These are phyloP conservation scores for Cynoglossus semilaevis DNA, from an alignment of 2,113 vertebrate species.

Conservation along the genomic window DNA sequence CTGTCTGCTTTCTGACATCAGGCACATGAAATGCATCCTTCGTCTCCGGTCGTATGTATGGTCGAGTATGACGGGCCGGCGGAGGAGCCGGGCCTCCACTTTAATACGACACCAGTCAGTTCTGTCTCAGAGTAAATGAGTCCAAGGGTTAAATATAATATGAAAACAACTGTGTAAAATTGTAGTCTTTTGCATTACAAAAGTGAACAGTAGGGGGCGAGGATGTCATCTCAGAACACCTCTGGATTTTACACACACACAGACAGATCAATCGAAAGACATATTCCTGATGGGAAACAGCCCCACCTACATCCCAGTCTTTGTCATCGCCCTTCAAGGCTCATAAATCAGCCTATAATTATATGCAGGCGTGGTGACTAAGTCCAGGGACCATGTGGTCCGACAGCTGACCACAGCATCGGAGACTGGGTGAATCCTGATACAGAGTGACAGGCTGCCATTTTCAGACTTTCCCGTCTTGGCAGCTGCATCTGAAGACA, in stretches of 20 bases:
- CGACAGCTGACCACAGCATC: slow-evolving; percentile 56
- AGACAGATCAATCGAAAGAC: slow-evolving; percentile 49
- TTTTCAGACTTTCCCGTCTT: slow-evolving; percentile 7
- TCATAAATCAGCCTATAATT: slow-evolving; percentile 58
- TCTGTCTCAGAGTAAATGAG: slow-evolving; percentile 23
- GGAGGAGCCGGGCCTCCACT: too few species aligned
- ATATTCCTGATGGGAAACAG: slow-evolving; percentile 7
- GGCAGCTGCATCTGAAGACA: slow-evolving; percentile 6
- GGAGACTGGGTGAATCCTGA: slow-evolving; percentile 30
- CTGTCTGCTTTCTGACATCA: slow-evolving; percentile 48
- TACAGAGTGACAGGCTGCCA: slow-evolving; percentile 9
- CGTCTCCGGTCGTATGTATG: slow-evolving; percentile 16
- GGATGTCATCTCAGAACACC: slow-evolving; percentile 29
- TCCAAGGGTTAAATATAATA: too few species aligned
- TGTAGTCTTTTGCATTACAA: slow-evolving; percentile 42
- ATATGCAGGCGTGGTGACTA: slow-evolving; percentile 38
- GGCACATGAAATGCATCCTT: slow-evolving; percentile 47
- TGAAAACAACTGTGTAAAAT: too few species aligned
- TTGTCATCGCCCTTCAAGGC: slow-evolving; percentile 3
- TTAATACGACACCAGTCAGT: background rate
- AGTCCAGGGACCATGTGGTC: slow-evolving; percentile 46
- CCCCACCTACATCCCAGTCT: background rate
- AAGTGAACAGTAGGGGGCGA: slow-evolving; percentile 19
- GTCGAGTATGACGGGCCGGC: slow-evolving; percentile 4
- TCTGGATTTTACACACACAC: slow-evolving; percentile 34